A percentile compares a stretch with the other conserved stretches of the same genome.
phyloP scores from a whole-genome alignment of 53 echinoderm and acorn worm genomes.

The Apostichopus leukothele region DNA sequence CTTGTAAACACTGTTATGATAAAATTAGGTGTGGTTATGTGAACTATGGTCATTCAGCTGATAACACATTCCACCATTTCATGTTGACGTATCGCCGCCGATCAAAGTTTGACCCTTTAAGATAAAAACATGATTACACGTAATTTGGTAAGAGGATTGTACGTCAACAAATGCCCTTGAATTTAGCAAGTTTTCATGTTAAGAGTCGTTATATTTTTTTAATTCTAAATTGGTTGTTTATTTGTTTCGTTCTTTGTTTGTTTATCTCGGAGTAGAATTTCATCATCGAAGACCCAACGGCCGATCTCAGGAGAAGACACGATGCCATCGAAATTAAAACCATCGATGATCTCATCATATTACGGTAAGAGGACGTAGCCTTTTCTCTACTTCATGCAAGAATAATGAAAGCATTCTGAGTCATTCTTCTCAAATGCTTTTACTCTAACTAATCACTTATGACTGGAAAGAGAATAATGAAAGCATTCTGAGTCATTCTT shows the following conservation, averaged over 20 bases:
- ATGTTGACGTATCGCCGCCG: neutral
- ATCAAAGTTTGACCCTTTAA: conserved; percentile 29
- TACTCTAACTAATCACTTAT: neutral
- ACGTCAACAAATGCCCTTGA: no score
- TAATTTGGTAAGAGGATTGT: no score
- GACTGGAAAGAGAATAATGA: no score
- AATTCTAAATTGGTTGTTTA: neutral
- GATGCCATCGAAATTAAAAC: conserved; percentile 77
- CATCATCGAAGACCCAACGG: conserved; percentile 50
- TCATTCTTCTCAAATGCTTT: neutral
- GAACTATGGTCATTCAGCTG: no score
- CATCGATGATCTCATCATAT: conserved; percentile 83
- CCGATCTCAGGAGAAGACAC: conserved; percentile 69
- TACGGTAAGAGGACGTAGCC: conserved; percentile 57
- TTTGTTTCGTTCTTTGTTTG: neutral
- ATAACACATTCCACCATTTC: no score
- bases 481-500: no score
- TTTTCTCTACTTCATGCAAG: no score
- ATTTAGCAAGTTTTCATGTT: no score
- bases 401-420: neutral
- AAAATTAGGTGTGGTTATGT: no score
- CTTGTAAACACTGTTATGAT: no score
- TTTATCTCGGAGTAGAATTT: conserved; percentile 46
- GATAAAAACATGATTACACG: neutral
- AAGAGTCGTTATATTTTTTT: neutral